A percentile compares a stretch with the other conserved stretches of the same genome.
Conservation (phyloP, 2,113 vertebrate species). For the Cryptomyrus ogoouensis region DNA sequence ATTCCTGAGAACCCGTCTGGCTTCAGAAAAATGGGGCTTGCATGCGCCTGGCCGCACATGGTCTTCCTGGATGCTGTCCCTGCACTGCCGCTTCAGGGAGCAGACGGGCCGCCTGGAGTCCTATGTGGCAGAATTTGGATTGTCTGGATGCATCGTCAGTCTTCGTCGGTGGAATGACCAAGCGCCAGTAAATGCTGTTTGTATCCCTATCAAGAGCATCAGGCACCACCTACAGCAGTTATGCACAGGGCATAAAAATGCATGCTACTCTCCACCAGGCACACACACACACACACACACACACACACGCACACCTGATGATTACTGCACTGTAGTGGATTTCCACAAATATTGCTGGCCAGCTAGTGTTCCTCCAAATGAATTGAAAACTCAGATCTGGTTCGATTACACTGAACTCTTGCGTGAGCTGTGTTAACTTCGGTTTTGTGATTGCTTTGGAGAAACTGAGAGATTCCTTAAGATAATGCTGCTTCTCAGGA, state of each 20-base stretch:
- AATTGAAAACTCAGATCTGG: background rate
- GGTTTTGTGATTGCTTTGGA: background rate
- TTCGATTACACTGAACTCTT: background rate
- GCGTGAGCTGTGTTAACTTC: background rate
- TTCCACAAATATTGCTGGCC: background rate
- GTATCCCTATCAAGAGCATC: conserved; percentile 3
- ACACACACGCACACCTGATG: background rate
- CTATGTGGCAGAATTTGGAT: background rate
- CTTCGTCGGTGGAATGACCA: background rate
- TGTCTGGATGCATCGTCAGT: background rate
- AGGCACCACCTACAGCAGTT: background rate
- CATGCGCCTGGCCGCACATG: background rate
- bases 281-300: background rate
- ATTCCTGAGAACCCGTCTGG: background rate
- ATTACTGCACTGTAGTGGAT: background rate
- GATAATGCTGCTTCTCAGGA: conserved; percentile 1
- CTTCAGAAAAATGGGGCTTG: background rate
- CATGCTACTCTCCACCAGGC: background rate
- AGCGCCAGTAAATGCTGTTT: background rate
- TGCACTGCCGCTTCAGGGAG: background rate
- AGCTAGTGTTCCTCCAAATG: background rate
- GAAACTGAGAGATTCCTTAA: background rate
- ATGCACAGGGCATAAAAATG: background rate
- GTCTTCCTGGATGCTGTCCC: background rate
- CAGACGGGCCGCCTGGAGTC: background rate